phyloP scores from a whole-genome alignment of 2,113 vertebrate species.

The Apteryx mantelli region DNA sequence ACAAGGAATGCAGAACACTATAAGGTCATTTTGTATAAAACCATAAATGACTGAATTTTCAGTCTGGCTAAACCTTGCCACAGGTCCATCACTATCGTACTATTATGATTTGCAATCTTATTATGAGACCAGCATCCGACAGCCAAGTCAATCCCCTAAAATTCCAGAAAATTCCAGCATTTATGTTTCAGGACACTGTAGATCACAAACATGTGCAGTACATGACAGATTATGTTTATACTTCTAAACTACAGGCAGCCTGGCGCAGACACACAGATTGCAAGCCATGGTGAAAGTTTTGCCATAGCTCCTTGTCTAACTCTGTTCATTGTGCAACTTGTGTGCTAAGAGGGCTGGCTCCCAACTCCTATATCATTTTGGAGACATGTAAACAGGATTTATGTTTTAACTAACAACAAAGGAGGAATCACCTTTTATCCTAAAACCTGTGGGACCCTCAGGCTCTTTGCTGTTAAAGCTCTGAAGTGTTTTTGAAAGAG shows the following conservation, averaged over 20 bases:
- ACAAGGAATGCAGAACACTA: accelerated
- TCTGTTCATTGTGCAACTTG: neutral
- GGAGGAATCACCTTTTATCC: neutral
- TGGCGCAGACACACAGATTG: neutral
- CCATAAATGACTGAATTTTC: neutral
- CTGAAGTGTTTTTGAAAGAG: neutral
- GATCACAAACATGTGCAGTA: neutral
- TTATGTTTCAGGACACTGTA: neutral
- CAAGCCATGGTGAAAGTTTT: neutral
- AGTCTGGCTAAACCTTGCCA: neutral
- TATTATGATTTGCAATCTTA: neutral
- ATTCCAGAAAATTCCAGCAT: neutral
- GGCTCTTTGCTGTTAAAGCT: neutral
- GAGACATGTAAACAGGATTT: neutral
- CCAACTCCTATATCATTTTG: neutral
- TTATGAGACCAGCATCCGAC: neutral
- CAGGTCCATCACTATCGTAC: neutral
- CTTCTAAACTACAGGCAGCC: neutral
- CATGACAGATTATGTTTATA: neutral
- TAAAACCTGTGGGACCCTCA: neutral
- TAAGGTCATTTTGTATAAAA: neutral
- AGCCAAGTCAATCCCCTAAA: neutral
- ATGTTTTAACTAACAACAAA: neutral
- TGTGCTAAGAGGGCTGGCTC: neutral
- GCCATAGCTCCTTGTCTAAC: neutral